Evolutionary conservation across 2,888 invertebrate species (phyloP).

Genomic region (Melieria picta): DNA sequence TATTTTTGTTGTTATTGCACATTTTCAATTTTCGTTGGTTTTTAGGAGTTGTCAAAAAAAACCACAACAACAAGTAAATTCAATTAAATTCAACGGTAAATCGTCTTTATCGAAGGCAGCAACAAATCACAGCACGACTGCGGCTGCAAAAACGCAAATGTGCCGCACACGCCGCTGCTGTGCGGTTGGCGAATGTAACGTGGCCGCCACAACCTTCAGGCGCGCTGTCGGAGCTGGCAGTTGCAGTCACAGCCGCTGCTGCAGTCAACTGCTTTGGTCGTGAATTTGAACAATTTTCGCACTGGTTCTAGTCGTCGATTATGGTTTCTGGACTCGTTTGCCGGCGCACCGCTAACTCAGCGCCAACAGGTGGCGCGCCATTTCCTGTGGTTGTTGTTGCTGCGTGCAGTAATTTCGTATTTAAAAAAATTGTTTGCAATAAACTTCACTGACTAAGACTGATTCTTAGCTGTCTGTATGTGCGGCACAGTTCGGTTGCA

Average conservation of each 20-base stretch:
- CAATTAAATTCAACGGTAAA: background rate
- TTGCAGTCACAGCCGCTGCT: background rate
- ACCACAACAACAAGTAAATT: background rate
- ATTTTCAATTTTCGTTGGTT: background rate
- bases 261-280: slow-evolving; percentile 9
- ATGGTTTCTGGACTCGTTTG: background rate
- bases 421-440: no score
- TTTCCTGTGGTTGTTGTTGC: no score
- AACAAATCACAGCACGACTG: background rate
- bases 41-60: background rate
- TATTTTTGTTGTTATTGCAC: background rate
- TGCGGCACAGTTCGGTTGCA: no score
- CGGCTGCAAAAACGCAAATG: background rate
- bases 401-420: no score
- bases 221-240: background rate
- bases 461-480: no score
- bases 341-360: background rate
- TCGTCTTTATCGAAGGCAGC: background rate
- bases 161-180: background rate
- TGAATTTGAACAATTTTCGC: slow-evolving; percentile 27
- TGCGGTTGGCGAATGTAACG: background rate
- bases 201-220: slow-evolving; percentile 25
- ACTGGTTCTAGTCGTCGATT: background rate
- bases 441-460: no score
- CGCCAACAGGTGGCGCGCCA: background rate